phyloP scores from a whole-genome alignment of 2,113 vertebrate species.

The Xenus cinereus region DNA sequence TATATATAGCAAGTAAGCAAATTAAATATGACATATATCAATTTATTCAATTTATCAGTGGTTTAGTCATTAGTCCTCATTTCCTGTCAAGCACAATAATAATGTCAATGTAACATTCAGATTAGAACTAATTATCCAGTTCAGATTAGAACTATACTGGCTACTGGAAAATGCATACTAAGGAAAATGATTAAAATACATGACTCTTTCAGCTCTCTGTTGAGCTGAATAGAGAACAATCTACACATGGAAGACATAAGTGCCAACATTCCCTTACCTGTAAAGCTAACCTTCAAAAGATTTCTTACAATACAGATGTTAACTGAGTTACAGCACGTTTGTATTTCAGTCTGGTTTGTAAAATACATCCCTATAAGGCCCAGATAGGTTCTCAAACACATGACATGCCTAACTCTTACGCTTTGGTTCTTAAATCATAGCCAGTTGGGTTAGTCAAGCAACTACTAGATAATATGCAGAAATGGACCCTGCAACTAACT shows the following conservation, averaged over 20 bases:
- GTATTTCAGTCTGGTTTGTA: neutral
- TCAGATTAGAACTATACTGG: neutral
- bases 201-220: neutral
- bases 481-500: neutral
- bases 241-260: neutral
- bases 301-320: neutral
- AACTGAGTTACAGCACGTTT: no score
- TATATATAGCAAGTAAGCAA: neutral
- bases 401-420: neutral
- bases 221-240: neutral
- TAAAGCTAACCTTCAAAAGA: neutral
- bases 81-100: neutral
- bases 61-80: neutral
- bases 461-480: neutral
- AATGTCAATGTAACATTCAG: neutral
- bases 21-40: neutral
- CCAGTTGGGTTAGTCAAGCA: neutral
- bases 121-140: neutral
- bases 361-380: accelerated
- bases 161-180: neutral
- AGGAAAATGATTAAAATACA: neutral
- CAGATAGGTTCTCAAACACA: neutral
- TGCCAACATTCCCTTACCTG: neutral
- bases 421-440: neutral
- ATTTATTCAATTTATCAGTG: slow-evolving; percentile 11